Base-by-base conservation (phyloP, 2,113 vertebrate species). In the Sakesphorus luctuosus region DNA sequence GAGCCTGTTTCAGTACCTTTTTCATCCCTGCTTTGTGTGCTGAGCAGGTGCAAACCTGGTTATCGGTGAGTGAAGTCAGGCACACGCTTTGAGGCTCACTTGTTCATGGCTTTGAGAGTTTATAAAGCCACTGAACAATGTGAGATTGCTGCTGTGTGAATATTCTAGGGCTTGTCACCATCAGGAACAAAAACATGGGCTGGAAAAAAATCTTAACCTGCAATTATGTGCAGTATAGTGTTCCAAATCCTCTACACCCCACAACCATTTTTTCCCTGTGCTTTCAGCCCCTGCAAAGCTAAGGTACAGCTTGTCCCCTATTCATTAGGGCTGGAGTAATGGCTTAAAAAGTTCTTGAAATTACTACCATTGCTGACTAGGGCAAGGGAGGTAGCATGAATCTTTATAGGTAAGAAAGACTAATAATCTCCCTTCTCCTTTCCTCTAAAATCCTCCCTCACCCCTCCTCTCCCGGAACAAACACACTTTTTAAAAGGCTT, bases 401-500 rank as follows among this genome's bases (percentile, higher is more conserved):
- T 93, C 84, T 84, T 95, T 73, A 93, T 7, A 95, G 65, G 66
- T 73, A 89, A 94, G 73, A 53, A 68, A 93, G 80, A 86, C 69
- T 84, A 92, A 91, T 95, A 68, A 84, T 59, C 31, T 84, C 46
- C 61, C 55, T 87, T 82, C 49, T 75, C 55, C n/a, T 63, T 93
- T 66, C 80, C 92, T 90, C 73, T 94, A 90, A 96, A 96, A 89
- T 84, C 83, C 76, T 92, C 68, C 85, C 55, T 93, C 33, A n/a
- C 61, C 24, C 89, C 73, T 78, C 84, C 81, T 87, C 87, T 94
- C 80, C 69, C 36, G 7, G 95, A 96, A 95, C 87, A 97, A 89
- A 84, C 15, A 86, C 78, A 76, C 63, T 90, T 95, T 95, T 92
- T 5, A 92, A 96, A 95, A 93, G 86, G 93, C 96, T 97, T 97